Percentiles rank a stretch among this genome's conserved stretches.
Evolutionary conservation across 1,140 invertebrate genomes (phyloP).

Genomic region (Dryas iulia): DNA sequence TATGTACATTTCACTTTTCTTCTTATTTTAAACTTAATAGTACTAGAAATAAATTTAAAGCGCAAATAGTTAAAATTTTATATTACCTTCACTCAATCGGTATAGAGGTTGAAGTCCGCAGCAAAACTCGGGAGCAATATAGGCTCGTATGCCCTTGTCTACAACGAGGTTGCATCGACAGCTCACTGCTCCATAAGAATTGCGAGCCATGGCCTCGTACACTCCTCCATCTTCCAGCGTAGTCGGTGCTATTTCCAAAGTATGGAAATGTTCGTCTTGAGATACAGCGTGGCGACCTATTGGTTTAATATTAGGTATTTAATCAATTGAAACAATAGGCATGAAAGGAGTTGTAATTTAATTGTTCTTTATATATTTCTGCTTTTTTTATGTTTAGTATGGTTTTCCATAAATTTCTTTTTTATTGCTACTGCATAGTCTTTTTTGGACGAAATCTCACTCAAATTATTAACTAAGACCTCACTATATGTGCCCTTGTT

Average conservation of each 20-base stretch:
- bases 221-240: constrained; percentile 89
- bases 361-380: background rate
- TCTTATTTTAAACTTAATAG: no score
- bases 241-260: constrained; percentile 90
- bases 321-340: background rate
- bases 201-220: constrained; percentile 90
- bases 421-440: no score
- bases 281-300: constrained; percentile 82
- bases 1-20: no score
- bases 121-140: constrained; percentile 89
- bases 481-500: no score
- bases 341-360: background rate
- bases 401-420: no score
- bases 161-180: constrained; percentile 91
- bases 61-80: background rate
- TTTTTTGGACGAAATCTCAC: no score
- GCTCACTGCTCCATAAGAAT: constrained; percentile 90
- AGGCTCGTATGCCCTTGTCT: constrained; percentile 90
- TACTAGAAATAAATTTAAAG: no score
- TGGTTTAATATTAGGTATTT: background rate
- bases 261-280: constrained; percentile 88
- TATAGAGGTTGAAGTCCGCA: constrained; percentile 84
- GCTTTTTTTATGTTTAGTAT: no score
- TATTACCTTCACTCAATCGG: constrained; percentile 77
- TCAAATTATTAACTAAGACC: no score